Percentiles rank a stretch among this genome's conserved stretches.
phyloP scores from a whole-genome alignment of 37 sponge, comb jelly and placozoan species.

The Agelas oroides region DNA sequence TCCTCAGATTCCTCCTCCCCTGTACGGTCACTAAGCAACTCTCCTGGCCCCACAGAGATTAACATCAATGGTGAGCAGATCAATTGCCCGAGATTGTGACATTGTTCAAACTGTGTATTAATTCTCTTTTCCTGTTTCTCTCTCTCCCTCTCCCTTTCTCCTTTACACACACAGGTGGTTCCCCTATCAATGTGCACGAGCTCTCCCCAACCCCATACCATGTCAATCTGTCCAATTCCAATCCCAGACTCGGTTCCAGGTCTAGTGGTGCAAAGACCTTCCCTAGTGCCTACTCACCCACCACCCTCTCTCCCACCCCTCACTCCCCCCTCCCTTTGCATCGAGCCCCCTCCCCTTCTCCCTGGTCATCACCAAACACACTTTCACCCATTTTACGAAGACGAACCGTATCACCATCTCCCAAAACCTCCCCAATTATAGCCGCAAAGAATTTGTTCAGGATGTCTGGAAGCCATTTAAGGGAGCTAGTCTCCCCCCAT shows the following conservation, averaged over 20 bases:
- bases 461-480: conserved; percentile 37
- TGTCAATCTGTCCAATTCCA: too few species aligned
- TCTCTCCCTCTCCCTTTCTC: not conserved
- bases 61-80: not conserved
- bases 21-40: conserved; percentile 2
- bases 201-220: too few species aligned
- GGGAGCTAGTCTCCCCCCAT: not conserved
- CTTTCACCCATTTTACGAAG: conserved; percentile 3
- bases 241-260: too few species aligned
- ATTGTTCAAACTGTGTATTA: too few species aligned
- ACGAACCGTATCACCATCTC: not conserved
- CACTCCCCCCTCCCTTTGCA: not conserved
- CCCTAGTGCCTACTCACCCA: too few species aligned
- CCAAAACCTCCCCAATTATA: not conserved
- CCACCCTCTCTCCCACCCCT: not conserved
- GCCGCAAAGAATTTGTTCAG: conserved; percentile 29
- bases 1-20: not conserved
- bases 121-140: too few species aligned
- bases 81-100: too few species aligned
- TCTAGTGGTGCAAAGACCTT: too few species aligned
- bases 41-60: conserved; percentile 1
- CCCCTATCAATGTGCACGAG: not conserved
- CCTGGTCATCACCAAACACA: not conserved
- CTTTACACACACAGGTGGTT: not conserved
- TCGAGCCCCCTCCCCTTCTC: not conserved